These are phyloP conservation scores for Panthera uncia DNA, from an alignment of 2,113 vertebrate genomes.

Conservation along the genomic window DNA sequence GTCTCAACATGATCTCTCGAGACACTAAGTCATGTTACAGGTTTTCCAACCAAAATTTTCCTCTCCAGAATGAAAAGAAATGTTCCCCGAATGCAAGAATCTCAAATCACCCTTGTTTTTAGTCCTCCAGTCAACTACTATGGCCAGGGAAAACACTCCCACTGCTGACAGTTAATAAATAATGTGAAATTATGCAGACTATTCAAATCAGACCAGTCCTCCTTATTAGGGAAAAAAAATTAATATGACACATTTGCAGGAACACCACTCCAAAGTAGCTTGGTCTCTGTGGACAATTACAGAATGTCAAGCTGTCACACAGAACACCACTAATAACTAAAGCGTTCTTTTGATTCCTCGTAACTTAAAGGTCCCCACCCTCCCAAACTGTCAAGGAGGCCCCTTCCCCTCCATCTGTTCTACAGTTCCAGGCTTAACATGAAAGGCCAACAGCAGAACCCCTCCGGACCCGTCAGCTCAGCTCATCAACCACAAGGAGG, in stretches of 20 bases:
- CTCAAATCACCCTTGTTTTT: background rate
- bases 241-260: slow-evolving; percentile 29
- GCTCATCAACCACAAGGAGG: background rate
- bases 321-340: slow-evolving; percentile 54
- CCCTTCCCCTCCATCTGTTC: slow-evolving; percentile 66
- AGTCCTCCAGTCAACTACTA: background rate
- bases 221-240: background rate
- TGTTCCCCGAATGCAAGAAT: background rate
- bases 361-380: slow-evolving; percentile 56
- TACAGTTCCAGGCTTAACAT: background rate
- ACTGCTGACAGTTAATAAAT: slow-evolving; percentile 26
- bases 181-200: slow-evolving; percentile 58
- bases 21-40: background rate
- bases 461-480: slow-evolving; percentile 12
- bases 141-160: background rate
- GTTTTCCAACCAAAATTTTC: slow-evolving; percentile 36
- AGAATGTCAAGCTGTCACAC: slow-evolving; percentile 61
- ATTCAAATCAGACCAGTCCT: slow-evolving; percentile 45
- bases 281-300: slow-evolving; percentile 51
- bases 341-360: slow-evolving; percentile 66
- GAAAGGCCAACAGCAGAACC: slow-evolving; percentile 12
- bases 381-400: background rate
- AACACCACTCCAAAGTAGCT: slow-evolving; percentile 30
- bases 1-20: background rate
- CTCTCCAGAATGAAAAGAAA: background rate